Evolutionary conservation across 2,888 invertebrate species (phyloP).

Genomic region (Microctonus hyperodae): DNA sequence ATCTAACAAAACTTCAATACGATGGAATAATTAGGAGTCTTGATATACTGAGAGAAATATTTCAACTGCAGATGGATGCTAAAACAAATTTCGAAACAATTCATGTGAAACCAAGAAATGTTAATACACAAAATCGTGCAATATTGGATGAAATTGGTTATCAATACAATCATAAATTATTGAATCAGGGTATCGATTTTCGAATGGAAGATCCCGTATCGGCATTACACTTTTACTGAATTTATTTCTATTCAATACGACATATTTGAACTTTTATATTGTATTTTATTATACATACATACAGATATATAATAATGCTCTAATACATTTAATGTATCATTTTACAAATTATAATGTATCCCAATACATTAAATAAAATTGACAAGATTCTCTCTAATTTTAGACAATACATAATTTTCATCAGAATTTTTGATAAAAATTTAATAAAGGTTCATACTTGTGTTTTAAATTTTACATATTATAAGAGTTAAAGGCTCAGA

Average conservation of each 20-base stretch:
- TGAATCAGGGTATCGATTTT: conserved; percentile 58
- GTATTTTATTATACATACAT: neutral
- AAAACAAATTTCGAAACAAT: conserved; percentile 58
- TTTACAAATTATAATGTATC: no score
- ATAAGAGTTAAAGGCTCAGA: no score
- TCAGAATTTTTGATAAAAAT: no score
- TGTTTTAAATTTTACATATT: no score
- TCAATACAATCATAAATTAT: conserved; percentile 55
- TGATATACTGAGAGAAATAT: conserved; percentile 60
- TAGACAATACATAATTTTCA: no score
- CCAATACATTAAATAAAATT: no score
- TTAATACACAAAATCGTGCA: conserved; percentile 54
- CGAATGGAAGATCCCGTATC: conserved; percentile 57
- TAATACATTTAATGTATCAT: no score
- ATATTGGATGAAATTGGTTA: conserved; percentile 55
- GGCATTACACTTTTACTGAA: conserved; percentile 28
- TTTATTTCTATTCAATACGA: conserved; percentile 41
- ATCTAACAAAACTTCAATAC: conserved; percentile 62
- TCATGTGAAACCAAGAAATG: conserved; percentile 57
- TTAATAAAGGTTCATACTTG: no score
- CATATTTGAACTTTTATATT: neutral
- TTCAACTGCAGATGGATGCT: conserved; percentile 53
- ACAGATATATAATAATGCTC: no score
- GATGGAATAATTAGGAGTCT: conserved; percentile 63
- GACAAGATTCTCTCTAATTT: no score